phyloP scores from a whole-genome alignment of 1,140 invertebrate species.

The Pseudomyrmex sp. region DNA sequence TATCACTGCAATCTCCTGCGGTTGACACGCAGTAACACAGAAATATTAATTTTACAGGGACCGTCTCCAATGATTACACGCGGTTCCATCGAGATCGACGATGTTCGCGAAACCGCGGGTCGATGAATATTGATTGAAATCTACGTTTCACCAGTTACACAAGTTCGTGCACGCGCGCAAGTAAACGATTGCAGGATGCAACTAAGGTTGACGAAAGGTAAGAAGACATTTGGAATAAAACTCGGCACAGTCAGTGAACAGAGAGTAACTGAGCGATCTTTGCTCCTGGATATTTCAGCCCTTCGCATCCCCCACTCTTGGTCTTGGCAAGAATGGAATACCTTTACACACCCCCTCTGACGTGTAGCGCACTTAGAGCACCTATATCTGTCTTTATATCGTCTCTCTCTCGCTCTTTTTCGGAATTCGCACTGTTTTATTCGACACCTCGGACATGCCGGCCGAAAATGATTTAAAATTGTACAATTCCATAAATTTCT shows the following conservation, averaged over 20 bases:
- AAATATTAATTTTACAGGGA: not conserved
- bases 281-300: slow-evolving; percentile 81
- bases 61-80: not conserved
- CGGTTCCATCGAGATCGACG: not conserved
- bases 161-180: not conserved
- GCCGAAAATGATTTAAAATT: not conserved
- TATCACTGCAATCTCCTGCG: not conserved
- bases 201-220: not conserved
- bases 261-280: slow-evolving; percentile 82
- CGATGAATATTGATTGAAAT: slow-evolving; percentile 11
- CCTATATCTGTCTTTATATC: not conserved
- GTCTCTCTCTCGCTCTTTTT: slow-evolving; percentile 7
- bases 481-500: slow-evolving; percentile 2
- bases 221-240: slow-evolving; percentile 60
- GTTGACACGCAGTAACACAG: not conserved
- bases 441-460: not conserved
- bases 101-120: not conserved
- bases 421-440: slow-evolving; percentile 16
- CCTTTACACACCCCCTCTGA: slow-evolving; percentile 63
- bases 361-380: slow-evolving; percentile 38
- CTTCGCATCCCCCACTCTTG: slow-evolving; percentile 78
- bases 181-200: not conserved
- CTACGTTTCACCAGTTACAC: slow-evolving; percentile 1
- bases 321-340: slow-evolving; percentile 64
- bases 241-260: slow-evolving; percentile 72